Conservation (phyloP, 2,797 vertebrate species). For the Lutjanus campechanus region DNA sequence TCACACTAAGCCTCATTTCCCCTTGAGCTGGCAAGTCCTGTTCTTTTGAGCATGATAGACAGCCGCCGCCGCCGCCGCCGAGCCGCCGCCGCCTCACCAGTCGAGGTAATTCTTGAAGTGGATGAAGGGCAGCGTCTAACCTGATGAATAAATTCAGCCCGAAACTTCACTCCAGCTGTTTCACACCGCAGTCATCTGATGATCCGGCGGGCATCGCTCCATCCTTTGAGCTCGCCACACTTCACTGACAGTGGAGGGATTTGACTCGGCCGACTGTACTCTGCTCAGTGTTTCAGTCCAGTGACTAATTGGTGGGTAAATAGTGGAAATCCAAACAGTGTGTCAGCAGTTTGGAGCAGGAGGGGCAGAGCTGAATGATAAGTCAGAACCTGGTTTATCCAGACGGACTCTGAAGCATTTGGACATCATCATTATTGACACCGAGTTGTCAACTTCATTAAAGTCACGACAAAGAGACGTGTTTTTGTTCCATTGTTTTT, state of each 20-base stretch:
- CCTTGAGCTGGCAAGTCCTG: not conserved
- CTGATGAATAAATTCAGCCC: conserved; percentile 15
- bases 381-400: not conserved
- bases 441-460: conserved; percentile 23
- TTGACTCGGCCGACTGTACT: conserved; percentile 1
- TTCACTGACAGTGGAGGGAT: not conserved
- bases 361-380: not conserved
- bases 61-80: not conserved
- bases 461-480: not conserved
- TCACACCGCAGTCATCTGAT: not conserved
- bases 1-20: conserved; percentile 45
- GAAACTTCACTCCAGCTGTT: conserved; percentile 7
- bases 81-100: not conserved
- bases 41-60: conserved; percentile 23
- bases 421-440: conserved; percentile 5
- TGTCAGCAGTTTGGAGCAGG: not conserved
- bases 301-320: conserved; percentile 16
- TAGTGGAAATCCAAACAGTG: not conserved
- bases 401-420: not conserved
- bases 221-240: not conserved
- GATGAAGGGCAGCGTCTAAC: conserved; percentile 6
- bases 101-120: conserved; percentile 17
- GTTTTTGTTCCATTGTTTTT: conserved; percentile 1
- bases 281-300: not conserved
- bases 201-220: not conserved